phyloP scores from a whole-genome alignment of 2,797 vertebrate genomes.

The Buceros bicornis region DNA sequence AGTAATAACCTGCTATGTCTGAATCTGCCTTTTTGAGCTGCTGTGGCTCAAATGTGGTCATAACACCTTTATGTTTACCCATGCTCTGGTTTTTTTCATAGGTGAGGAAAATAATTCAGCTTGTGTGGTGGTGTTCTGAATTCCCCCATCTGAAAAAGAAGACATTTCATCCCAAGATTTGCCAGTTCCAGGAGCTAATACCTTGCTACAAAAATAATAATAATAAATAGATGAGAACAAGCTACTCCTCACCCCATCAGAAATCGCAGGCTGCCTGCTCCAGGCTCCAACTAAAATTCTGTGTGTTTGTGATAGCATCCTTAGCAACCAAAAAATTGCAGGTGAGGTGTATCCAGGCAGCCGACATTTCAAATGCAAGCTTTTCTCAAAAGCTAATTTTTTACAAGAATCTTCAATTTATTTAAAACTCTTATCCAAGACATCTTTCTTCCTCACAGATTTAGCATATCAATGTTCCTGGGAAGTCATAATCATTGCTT shows the following conservation, averaged over 20 bases:
- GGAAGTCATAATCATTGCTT: constrained; percentile 67
- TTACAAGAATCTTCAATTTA: constrained; percentile 33
- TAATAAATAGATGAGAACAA: neutral
- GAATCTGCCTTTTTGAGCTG: neutral
- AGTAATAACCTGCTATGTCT: neutral
- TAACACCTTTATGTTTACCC: neutral
- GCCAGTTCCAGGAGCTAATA: neutral
- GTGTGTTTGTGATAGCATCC: constrained; percentile 54
- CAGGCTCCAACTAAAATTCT: constrained; percentile 36
- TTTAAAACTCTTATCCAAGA: constrained; percentile 19
- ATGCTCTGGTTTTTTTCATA: neutral
- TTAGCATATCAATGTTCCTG: constrained; percentile 66
- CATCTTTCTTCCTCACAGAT: neutral
- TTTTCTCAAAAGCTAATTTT: constrained; percentile 39
- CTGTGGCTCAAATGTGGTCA: neutral
- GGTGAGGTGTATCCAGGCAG: constrained; percentile 68
- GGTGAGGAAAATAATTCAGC: neutral
- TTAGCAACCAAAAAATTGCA: constrained; percentile 63
- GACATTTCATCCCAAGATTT: neutral
- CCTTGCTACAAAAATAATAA: neutral
- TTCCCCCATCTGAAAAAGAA: neutral
- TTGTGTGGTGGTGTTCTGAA: neutral
- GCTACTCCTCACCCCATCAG: neutral
- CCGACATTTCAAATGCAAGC: constrained; percentile 48
- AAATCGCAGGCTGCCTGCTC: constrained; percentile 41